These are phyloP conservation scores for Brotula barbata DNA, from an alignment of 2,797 vertebrate species.

Conservation along the genomic window DNA sequence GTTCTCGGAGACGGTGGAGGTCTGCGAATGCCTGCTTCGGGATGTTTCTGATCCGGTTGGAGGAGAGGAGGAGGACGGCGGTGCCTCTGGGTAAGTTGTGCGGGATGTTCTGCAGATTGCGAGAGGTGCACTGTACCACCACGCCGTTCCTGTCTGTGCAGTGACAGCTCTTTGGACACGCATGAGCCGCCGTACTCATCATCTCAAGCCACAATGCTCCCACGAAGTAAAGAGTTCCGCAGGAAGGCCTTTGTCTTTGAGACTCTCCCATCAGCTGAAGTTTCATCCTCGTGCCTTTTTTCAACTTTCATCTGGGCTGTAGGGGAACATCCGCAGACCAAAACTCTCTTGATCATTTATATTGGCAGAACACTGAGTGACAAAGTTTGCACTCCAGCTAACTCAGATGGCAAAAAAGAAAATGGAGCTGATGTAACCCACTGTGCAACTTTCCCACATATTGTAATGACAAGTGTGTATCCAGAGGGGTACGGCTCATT, in stretches of 20 bases:
- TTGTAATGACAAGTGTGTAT: neutral
- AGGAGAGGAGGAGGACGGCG: conserved; percentile 87
- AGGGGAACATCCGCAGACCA: neutral
- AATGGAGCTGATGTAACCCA: neutral
- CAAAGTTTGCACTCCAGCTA: conserved; percentile 17
- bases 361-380: neutral
- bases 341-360: conserved; percentile 26
- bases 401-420: conserved; percentile 14
- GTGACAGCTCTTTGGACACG: conserved; percentile 85
- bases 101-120: conserved; percentile 88
- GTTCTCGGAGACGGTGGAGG: conserved; percentile 86
- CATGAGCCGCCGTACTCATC: neutral
- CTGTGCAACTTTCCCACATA: neutral
- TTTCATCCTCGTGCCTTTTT: conserved; percentile 15
- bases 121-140: conserved; percentile 90
- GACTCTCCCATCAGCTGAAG: conserved; percentile 59
- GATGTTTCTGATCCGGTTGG: conserved; percentile 88
- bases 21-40: conserved; percentile 87
- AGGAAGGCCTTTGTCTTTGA: conserved; percentile 18
- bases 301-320: neutral
- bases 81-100: conserved; percentile 87
- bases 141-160: conserved; percentile 85
- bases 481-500: neutral
- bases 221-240: conserved; percentile 2
- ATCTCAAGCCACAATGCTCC: conserved; percentile 45